These are phyloP conservation scores for Lepus timidus DNA, from an alignment of 2,113 vertebrate species.

Conservation along the genomic window DNA sequence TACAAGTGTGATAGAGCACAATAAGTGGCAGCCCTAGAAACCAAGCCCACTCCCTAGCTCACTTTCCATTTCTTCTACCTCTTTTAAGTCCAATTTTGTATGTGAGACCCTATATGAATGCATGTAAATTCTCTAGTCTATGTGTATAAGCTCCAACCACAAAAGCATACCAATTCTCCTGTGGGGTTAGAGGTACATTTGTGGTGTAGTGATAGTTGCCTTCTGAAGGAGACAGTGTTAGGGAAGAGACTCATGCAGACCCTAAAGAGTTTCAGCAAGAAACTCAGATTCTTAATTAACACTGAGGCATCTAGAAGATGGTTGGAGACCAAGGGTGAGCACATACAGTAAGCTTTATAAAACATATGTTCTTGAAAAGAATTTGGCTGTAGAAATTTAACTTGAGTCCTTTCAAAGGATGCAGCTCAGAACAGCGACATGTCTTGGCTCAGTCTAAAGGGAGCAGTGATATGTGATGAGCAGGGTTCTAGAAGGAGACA, in stretches of 20 bases:
- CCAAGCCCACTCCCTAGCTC: not conserved
- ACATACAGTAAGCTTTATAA: not conserved
- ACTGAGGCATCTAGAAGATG: not conserved
- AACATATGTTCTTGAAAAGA: not conserved
- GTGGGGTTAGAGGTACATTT: not conserved
- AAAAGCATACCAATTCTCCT: not conserved
- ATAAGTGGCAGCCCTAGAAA: accelerated
- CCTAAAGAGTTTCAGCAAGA: not conserved
- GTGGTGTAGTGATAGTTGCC: not conserved
- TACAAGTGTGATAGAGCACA: not conserved
- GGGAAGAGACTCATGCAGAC: not conserved
- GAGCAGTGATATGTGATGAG: not conserved
- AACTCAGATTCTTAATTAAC: not conserved
- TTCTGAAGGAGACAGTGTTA: not conserved
- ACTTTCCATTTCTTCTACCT: not conserved
- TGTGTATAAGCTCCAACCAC: not conserved
- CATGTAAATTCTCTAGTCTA: accelerated
- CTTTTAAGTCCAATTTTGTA: not conserved
- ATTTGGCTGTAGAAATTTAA: not conserved
- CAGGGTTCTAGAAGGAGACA: not conserved
- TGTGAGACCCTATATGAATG: not conserved
- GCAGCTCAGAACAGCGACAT: not conserved
- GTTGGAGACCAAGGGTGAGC: not conserved
- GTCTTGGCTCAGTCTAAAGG: not conserved
- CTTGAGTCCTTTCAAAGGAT: not conserved